Evolutionary conservation across 2,113 vertebrate species (phyloP), one percentile per base, ranked within the genome.

Genomic region (Lagenorhynchus albirostris): DNA sequence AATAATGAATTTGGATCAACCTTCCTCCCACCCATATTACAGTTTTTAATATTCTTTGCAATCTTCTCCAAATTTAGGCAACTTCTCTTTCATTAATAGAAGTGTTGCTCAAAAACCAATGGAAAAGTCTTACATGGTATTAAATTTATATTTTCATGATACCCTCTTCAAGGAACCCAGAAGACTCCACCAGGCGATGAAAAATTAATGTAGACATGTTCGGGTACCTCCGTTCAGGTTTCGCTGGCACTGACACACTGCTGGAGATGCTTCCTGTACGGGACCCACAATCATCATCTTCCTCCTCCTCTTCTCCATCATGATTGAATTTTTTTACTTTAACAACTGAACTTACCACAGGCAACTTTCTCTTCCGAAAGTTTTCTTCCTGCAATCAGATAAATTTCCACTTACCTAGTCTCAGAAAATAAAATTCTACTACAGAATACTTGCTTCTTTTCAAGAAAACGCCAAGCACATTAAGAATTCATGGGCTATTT

Each of bases 211-310:
- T 15, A 36, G 79, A 47, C 18, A 29, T 1, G 25, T 21, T 33
- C 68, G 44, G 44, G 5, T 98, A 99, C 99, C 99, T 99, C 98
- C 99, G 99, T 89, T 99, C 99, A 68, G 99, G 99, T 98, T 99
- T 99, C 76, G 99, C 99, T 15, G 99, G 99, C 41, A 99, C 99
- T 26, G 99, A 99, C 50, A 99, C 99, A 33, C 99, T 99, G 96
- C 99, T 99, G 83, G 99, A 99, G 94, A 99, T 94, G 84, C 99
- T 98, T 96, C 99, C 99, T 47, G 98, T 98, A 21, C 98, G 98
- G 4, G 96, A 91, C 8, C 98, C 97, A 0, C 99, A 99, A 33
- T 98, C 98, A 3, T 98, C 98, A 8, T 99, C 99, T 3, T 99
- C 99, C 20, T 99, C 99, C 8, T 99, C 99, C 2, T 99, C 99